These are phyloP conservation scores for Pituophis catenifer DNA, from an alignment of 2,113 vertebrate species.

Conservation along the genomic window DNA sequence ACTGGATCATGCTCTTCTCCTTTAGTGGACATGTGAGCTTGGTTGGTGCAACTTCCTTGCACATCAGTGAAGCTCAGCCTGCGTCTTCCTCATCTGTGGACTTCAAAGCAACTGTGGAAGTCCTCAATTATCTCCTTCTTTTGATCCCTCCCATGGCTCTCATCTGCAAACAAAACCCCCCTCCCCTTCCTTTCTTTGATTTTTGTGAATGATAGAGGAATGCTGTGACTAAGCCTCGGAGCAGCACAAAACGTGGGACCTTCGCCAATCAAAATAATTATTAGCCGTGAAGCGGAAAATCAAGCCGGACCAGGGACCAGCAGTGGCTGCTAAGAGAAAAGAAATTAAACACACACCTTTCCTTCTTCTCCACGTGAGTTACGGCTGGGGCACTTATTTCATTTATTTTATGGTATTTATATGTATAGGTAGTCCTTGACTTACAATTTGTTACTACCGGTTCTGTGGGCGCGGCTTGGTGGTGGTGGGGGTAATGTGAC, in stretches of 20 bases:
- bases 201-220: background rate
- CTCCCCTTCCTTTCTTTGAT: background rate
- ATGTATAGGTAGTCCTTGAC: background rate
- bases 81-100: background rate
- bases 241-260: background rate
- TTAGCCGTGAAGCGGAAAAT: conserved; percentile 7
- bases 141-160: conserved; percentile 1
- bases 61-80: background rate
- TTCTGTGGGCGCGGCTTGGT: too few species aligned
- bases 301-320: background rate
- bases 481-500: too few species aligned
- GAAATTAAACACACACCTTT: background rate
- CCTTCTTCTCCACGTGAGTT: background rate
- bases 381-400: background rate
- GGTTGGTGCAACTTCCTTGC: background rate
- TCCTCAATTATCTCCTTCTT: background rate
- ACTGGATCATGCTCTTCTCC: too few species aligned
- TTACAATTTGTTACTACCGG: too few species aligned
- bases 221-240: background rate
- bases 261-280: conserved; percentile 12
- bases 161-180: background rate
- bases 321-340: background rate
- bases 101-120: background rate
- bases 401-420: background rate
- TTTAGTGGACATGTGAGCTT: background rate